Evolutionary conservation across 2,113 vertebrate genomes (phyloP), one percentile per base, ranked within the genome.

Genomic region (Atherinomorus stipes): DNA sequence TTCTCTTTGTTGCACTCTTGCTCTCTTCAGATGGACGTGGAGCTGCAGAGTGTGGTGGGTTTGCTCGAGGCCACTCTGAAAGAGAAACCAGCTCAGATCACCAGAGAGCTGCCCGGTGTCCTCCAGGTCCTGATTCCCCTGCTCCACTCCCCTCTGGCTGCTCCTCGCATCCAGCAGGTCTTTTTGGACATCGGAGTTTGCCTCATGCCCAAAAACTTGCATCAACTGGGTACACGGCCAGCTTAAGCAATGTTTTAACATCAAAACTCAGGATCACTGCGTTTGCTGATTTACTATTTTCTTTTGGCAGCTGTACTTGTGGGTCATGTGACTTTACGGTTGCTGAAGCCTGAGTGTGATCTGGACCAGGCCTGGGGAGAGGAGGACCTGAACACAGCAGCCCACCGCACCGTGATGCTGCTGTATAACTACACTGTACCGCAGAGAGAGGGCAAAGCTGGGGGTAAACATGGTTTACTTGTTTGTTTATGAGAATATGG

Each of bases 301-400:
- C 4, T 4, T 49, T 40, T 26, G 74, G 26, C 66, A 99, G 98
- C 96, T 57, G 88, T 88, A 28, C 93, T 99, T 31, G 95, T 98
- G 50, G 97, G 96, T 79, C 95, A 99, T 0, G 96, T 99, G 89
- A 98, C 96, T 22, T 84, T 99, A 79, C 96, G 98, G 13, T 84
- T 98, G 88, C 90, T 98, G 89, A 98, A 96, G 73, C 98, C 98
- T 0, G 96, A 96, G 45, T 99, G 97, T 85, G 91, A 91, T 7
- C 82, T 99, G 52, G 96, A 98, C 59, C 88, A 91, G 19, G 96
- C 95, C 2, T 99, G 98, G 98, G 95, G 90, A 51, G 95, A 98
- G 63, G 98, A 99, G 69, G 96, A 96, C 61, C 90, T 99, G 77
- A 80, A 92, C 1, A 86, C 92, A 40, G 97, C 98, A 31, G 92